Evolutionary conservation across 2,888 invertebrate genomes (phyloP).

Genomic region (Ichneumoninae sp.): DNA sequence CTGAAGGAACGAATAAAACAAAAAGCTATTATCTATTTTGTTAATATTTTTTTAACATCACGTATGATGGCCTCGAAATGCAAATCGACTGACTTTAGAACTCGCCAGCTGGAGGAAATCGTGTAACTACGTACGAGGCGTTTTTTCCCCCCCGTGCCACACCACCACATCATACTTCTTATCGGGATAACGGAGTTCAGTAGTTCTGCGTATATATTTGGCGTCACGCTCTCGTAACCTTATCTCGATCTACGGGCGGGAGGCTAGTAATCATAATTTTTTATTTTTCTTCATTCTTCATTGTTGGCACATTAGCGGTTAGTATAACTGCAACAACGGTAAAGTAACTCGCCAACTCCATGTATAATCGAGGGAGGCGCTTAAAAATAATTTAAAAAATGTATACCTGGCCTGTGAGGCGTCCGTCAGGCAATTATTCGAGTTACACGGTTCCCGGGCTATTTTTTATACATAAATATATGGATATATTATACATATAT

Average conservation of each 20-base stretch:
- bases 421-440: constrained; percentile 47
- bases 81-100: constrained; percentile 73
- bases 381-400: neutral
- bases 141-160: neutral
- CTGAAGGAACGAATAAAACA: constrained; percentile 30
- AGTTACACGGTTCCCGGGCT: constrained; percentile 74
- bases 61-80: constrained; percentile 66
- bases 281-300: constrained; percentile 4
- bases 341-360: neutral
- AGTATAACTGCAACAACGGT: neutral
- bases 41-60: constrained; percentile 70
- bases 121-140: constrained; percentile 62
- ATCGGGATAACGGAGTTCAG: neutral
- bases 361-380: neutral
- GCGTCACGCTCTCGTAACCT: neutral
- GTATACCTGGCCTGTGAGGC: constrained; percentile 14
- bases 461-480: constrained; percentile 76
- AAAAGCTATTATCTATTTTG: constrained; percentile 70
- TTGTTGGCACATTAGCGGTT: neutral
- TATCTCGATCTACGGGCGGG: too few relatives aligned
- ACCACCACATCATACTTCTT: neutral
- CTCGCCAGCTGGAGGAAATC: constrained; percentile 68
- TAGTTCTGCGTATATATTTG: neutral
- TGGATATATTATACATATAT: constrained; percentile 50
- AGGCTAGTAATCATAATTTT: too few relatives aligned